phyloP scores from a whole-genome alignment of 2,113 vertebrate species.

The Lagopus muta region DNA sequence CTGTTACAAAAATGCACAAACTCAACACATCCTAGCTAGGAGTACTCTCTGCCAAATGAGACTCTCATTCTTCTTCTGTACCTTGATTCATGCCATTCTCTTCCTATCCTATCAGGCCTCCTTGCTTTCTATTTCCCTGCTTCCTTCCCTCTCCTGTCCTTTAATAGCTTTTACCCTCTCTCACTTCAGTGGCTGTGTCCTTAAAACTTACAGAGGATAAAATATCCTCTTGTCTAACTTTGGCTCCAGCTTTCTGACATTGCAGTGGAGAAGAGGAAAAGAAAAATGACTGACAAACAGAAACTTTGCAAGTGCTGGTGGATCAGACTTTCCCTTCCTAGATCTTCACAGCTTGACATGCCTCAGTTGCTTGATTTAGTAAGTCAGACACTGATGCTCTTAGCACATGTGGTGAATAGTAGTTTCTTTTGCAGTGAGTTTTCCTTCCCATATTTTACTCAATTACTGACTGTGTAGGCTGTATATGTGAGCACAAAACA shows the following conservation, averaged over 20 bases:
- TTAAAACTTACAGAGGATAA: background rate
- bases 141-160: background rate
- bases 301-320: background rate
- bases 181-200: background rate
- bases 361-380: background rate
- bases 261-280: background rate
- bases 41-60: background rate
- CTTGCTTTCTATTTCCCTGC: background rate
- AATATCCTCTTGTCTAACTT: background rate
- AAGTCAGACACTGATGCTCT: background rate
- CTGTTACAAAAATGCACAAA: background rate
- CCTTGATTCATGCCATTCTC: background rate
- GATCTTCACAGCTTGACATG: background rate
- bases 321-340: background rate
- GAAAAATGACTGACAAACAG: background rate
- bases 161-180: background rate
- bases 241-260: background rate
- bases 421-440: background rate
- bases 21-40: background rate
- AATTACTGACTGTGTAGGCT: background rate
- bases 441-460: background rate
- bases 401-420: background rate
- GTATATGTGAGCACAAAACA: background rate
- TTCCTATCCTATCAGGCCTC: background rate
- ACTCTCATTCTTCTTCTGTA: background rate